Conservation (phyloP, 2,113 vertebrate genomes). For the Panthera leo region DNA sequence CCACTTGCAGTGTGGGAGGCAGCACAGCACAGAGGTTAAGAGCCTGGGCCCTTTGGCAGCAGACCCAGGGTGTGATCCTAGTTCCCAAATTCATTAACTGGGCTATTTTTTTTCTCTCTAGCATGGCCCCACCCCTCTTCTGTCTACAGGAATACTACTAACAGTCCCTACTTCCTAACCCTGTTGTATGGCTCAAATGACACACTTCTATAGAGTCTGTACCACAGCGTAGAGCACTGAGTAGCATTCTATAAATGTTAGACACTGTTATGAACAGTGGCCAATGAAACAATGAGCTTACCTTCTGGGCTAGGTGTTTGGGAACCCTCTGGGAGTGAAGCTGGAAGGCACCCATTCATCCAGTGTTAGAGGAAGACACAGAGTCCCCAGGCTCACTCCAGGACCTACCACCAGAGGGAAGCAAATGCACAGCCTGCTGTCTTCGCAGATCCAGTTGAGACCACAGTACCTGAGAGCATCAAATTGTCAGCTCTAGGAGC, state of each 20-base stretch:
- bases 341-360: neutral
- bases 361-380: neutral
- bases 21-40: neutral
- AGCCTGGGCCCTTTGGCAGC: neutral
- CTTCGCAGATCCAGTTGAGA: fast-evolving
- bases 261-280: neutral
- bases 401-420: constrained; percentile 1
- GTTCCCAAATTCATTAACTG: neutral
- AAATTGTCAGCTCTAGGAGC: too few species aligned
- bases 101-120: neutral
- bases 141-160: too few species aligned
- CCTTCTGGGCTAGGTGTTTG: neutral
- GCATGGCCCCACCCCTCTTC: neutral
- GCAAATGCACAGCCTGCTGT: neutral
- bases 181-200: neutral
- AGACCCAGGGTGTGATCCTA: neutral
- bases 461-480: too few species aligned
- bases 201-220: neutral
- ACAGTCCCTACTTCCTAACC: neutral
- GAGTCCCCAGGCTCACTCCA: neutral
- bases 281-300: neutral
- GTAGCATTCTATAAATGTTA: neutral
- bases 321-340: neutral
- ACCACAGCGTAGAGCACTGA: neutral
- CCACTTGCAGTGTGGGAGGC: neutral